Base-by-base conservation (phyloP, 92 coral and sea anemone species). In the Plumapathes pennacea region DNA sequence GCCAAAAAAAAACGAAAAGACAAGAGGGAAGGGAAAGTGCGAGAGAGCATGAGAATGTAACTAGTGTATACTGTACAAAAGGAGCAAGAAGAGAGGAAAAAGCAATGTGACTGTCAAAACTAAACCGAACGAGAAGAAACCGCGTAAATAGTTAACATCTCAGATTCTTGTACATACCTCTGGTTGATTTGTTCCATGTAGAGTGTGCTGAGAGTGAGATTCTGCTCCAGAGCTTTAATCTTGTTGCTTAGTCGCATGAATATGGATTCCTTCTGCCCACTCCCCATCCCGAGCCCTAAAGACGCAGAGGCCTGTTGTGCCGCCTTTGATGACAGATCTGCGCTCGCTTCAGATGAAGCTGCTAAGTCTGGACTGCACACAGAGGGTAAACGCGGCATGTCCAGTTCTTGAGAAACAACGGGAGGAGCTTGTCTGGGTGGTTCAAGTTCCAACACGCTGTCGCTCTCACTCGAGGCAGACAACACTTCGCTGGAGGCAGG, bases 211-310 rank as follows among this genome's bases (percentile, higher is more conserved):
- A 94, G 70, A 3, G 95, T 94, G 56, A 88, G 72, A 61, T 94
- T 94, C 72, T 88, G 96, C 39, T 94, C 96, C 52, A 94, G 71
- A 25, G 90, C 94, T 79, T 94, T 94, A 56, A 94, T 88, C 59
- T 91, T 88, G 84, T 90, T 94, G 29, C 97, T 88, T 40, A 94
- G 88, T 38, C 96, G 92, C 32, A 94, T 84, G 77, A 94, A 94
- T 31, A 94, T 83, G 11, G 99, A 94, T 57, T 94, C 99, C 76
- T 94, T 94, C 38, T 88, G 96, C 20, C 81, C 74, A n/a, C n/a
- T n/a, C 23, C 88, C 80, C 46, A 78, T 69, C 22, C 85, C 85
- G 40, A 62, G 21, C 23, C 71, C 61, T 14, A 70, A 55, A 45
- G 69, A 57, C 1, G 85, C 38, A 5, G 54, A 48, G 14, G 53